Evolutionary conservation across 1,140 invertebrate genomes (phyloP).

Genomic region (Drosophila nebulosa): DNA sequence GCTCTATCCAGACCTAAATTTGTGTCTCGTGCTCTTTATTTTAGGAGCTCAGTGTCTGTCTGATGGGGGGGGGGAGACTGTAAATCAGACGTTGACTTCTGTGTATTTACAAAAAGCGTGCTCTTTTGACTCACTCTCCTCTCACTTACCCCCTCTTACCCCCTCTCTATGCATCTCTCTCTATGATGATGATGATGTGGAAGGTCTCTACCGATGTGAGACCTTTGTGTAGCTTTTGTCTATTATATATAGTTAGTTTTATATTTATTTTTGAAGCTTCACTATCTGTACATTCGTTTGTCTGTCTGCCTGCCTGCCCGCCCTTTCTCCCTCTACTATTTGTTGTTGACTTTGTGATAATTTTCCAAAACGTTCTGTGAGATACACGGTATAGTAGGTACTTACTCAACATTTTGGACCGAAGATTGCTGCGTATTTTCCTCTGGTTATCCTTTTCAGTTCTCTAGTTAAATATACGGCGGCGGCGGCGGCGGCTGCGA

Average conservation of each 20-base stretch:
- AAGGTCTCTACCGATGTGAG: not conserved
- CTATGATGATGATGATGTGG: not conserved
- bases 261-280: constrained; percentile 10
- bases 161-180: not conserved
- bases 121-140: constrained; percentile 4
- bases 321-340: constrained; percentile 24
- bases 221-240: constrained; percentile 39
- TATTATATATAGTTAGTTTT: constrained; percentile 6
- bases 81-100: constrained; percentile 22
- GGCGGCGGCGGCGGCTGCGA: too few relatives aligned
- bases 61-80: constrained; percentile 12
- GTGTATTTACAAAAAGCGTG: not conserved
- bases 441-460: too few relatives aligned
- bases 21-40: constrained; percentile 31
- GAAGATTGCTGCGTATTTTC: constrained; percentile 33
- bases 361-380: constrained; percentile 21
- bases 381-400: constrained; percentile 17
- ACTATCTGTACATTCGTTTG: constrained; percentile 58
- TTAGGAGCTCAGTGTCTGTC: not conserved
- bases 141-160: not conserved
- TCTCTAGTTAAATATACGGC: too few relatives aligned
- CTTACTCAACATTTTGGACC: constrained; percentile 4
- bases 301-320: too few relatives aligned
- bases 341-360: constrained; percentile 67
- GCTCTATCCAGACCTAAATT: not conserved